Evolutionary conservation across 1,140 invertebrate genomes (phyloP).

Genomic region (Pomacea maculata): DNA sequence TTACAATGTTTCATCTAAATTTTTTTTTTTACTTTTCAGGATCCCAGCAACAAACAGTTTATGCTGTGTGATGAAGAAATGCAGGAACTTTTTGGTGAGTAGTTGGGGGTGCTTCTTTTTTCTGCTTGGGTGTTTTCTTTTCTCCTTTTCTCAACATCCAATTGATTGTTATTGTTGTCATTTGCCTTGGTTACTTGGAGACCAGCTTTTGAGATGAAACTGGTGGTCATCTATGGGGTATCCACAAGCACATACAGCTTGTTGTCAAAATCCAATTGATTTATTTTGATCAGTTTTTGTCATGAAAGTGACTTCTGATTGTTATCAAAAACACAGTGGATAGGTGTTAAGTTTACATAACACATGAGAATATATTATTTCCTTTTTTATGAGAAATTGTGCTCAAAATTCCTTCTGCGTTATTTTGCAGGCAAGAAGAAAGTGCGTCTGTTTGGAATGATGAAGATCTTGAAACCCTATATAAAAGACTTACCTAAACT

Average conservation of each 20-base stretch:
- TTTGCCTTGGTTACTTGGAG: too few relatives aligned
- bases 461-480: conserved; percentile 93
- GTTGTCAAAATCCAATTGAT: too few relatives aligned
- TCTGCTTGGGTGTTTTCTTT: background rate
- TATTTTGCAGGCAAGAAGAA: conserved; percentile 46
- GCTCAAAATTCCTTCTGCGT: background rate
- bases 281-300: too few relatives aligned
- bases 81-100: conserved; percentile 82
- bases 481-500: conserved; percentile 67
- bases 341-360: too few relatives aligned
- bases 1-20: background rate
- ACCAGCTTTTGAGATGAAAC: too few relatives aligned
- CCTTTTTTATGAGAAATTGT: too few relatives aligned
- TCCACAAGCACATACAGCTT: too few relatives aligned
- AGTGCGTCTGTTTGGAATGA: conserved; percentile 73
- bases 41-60: conserved; percentile 93
- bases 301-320: too few relatives aligned
- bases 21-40: conserved; percentile 66
- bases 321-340: too few relatives aligned
- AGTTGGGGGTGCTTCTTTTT: background rate
- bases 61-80: conserved; percentile 92
- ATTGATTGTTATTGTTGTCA: background rate
- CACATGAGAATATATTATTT: too few relatives aligned
- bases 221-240: too few relatives aligned
- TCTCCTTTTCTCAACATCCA: background rate